Percentiles rank a stretch among this genome's conserved stretches.
Evolutionary conservation across 53 echinoderm and acorn worm genomes (phyloP).

Genomic region (Holothuria scabra): DNA sequence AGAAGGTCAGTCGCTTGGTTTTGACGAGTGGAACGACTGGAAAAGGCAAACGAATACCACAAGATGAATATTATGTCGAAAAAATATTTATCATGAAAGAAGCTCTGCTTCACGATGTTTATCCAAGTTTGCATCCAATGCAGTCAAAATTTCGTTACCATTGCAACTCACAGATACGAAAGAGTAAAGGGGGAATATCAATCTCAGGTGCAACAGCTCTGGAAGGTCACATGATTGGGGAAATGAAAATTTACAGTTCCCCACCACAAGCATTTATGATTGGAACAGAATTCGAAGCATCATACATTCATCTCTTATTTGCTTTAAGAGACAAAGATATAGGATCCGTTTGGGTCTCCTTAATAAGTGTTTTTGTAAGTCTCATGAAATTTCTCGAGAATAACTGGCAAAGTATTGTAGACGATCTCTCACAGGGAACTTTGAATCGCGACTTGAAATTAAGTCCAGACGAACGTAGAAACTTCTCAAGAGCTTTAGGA

Average conservation of each 20-base stretch:
- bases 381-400: constrained; percentile 59
- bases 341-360: constrained; percentile 20
- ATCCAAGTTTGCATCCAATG: too few species aligned
- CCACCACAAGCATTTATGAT: constrained; percentile 24
- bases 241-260: constrained; percentile 8
- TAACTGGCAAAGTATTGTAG: constrained; percentile 67
- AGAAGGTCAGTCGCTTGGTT: too few species aligned
- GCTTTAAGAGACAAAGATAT: constrained; percentile 72
- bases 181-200: too few species aligned
- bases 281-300: constrained; percentile 30
- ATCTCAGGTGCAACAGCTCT: neutral
- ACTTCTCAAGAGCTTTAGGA: constrained; percentile 27
- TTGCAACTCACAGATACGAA: too few species aligned
- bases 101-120: too few species aligned
- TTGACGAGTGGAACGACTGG: too few species aligned
- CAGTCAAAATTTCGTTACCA: too few species aligned
- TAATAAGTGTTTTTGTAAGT: constrained; percentile 50
- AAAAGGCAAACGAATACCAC: too few species aligned
- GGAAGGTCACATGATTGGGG: neutral
- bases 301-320: constrained; percentile 75
- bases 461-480: constrained; percentile 4
- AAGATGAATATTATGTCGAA: too few species aligned
- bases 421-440: constrained; percentile 59
- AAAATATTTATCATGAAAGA: too few species aligned
- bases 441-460: constrained; percentile 43